Percentiles rank a stretch among this genome's conserved stretches.
phyloP scores from a whole-genome alignment of 2,888 invertebrate genomes.

The Amblyteles armatorius region DNA sequence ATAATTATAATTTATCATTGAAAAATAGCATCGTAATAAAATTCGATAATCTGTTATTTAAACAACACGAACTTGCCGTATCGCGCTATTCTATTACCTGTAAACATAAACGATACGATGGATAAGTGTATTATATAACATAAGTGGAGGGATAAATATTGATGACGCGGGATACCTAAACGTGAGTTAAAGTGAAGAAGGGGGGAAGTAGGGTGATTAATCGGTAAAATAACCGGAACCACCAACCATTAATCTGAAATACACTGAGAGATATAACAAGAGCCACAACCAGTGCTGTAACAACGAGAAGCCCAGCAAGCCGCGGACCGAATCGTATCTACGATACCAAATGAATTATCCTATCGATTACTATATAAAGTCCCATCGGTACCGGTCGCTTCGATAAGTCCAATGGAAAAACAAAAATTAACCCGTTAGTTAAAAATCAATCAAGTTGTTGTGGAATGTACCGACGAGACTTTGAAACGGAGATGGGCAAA shows the following conservation, averaged over 20 bases:
- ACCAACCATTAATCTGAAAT: conserved; percentile 81
- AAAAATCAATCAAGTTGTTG: not conserved
- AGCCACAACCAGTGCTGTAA: conserved; percentile 83
- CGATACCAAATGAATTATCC: conserved; percentile 55
- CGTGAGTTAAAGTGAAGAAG: conserved; percentile 73
- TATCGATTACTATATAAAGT: conserved; percentile 43
- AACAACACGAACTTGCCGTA: conserved; percentile 55
- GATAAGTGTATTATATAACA: conserved; percentile 51
- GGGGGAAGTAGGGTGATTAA: conserved; percentile 51
- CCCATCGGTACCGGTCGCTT: conserved; percentile 47
- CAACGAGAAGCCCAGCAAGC: conserved; percentile 83
- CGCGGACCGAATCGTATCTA: conserved; percentile 63
- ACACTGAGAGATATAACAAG: conserved; percentile 77
- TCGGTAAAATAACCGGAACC: conserved; percentile 75
- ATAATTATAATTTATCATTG: not conserved
- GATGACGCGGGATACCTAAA: conserved; percentile 63
- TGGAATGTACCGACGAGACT: conserved; percentile 42
- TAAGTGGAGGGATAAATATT: conserved; percentile 52
- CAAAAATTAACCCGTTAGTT: not conserved
- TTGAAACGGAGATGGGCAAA: conserved; percentile 39
- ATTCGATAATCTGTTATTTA: not conserved
- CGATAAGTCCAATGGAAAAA: not conserved
- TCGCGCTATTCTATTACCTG: conserved; percentile 62
- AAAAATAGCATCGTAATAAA: not conserved
- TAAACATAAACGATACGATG: conserved; percentile 63